Conservation (phyloP, 1,140 invertebrate genomes). For the Brachionus manjavacas region DNA sequence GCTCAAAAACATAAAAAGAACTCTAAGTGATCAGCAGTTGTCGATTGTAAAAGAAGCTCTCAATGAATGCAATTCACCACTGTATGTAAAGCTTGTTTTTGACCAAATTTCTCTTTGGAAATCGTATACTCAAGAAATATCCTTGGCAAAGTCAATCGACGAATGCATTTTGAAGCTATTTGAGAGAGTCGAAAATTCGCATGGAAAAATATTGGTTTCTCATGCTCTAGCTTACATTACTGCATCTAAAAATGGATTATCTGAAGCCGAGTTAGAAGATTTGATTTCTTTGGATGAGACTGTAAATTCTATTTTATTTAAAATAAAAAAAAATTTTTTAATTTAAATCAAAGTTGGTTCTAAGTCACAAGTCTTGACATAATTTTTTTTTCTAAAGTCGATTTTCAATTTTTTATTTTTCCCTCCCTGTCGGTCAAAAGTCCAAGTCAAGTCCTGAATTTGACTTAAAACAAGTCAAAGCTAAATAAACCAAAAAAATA, state of each 20-base stretch:
- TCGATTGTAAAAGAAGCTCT: slow-evolving; percentile 82
- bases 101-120: slow-evolving; percentile 88
- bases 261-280: slow-evolving; percentile 88
- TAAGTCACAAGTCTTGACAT: too few species aligned
- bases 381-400: too few species aligned
- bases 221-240: slow-evolving; percentile 90
- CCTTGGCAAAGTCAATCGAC: slow-evolving; percentile 87
- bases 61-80: slow-evolving; percentile 84
- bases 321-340: not conserved
- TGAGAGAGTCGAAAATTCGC: slow-evolving; percentile 81
- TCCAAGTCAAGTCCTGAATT: too few species aligned
- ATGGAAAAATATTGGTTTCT: slow-evolving; percentile 83
- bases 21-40: slow-evolving; percentile 76
- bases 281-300: slow-evolving; percentile 87
- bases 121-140: slow-evolving; percentile 87
- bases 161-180: slow-evolving; percentile 95
- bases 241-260: slow-evolving; percentile 81
- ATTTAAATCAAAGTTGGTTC: too few species aligned
- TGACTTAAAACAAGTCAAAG: too few species aligned
- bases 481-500: too few species aligned
- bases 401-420: too few species aligned
- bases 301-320: slow-evolving; percentile 50
- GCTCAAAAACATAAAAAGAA: slow-evolving; percentile 64
- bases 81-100: slow-evolving; percentile 88
- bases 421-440: too few species aligned